phyloP scores from a whole-genome alignment of 2,888 invertebrate species.

The Vannuccia rotundouncinata region DNA sequence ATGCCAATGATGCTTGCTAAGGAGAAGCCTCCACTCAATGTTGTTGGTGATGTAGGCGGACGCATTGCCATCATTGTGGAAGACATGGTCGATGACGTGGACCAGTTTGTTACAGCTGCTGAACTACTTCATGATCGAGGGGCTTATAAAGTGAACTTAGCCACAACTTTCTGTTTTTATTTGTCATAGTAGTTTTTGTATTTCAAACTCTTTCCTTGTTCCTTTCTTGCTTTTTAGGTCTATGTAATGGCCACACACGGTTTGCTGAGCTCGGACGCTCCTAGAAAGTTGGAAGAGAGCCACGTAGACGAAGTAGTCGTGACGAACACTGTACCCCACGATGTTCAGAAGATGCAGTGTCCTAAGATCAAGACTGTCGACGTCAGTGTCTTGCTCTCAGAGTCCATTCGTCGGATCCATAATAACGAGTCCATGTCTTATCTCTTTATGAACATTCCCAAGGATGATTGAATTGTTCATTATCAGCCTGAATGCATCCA shows the following conservation, averaged over 20 bases:
- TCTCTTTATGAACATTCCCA: constrained; percentile 90
- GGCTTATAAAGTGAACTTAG: constrained; percentile 71
- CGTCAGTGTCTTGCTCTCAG: constrained; percentile 87
- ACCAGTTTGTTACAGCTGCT: constrained; percentile 91
- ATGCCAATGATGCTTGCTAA: constrained; percentile 74
- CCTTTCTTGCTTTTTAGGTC: constrained; percentile 59
- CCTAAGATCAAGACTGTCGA: constrained; percentile 98
- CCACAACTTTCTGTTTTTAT: no score
- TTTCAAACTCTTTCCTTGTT: not conserved
- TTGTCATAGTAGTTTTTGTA: no score
- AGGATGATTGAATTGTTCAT: constrained; percentile 75
- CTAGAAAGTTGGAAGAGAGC: constrained; percentile 79
- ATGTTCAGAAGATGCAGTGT: constrained; percentile 96
- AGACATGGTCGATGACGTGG: constrained; percentile 95
- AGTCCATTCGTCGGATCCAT: constrained; percentile 94
- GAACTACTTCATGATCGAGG: constrained; percentile 92
- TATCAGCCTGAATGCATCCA: no score
- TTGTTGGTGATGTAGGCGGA: constrained; percentile 95
- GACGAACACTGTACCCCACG: constrained; percentile 97
- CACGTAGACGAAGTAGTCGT: constrained; percentile 98
- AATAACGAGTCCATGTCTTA: constrained; percentile 99
- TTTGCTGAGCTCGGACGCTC: constrained; percentile 88
- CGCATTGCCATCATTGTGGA: constrained; percentile 99
- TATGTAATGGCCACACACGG: constrained; percentile 97
- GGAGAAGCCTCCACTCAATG: constrained; percentile 97